These are phyloP conservation scores for Spea bombifrons DNA, from an alignment of 2,113 vertebrate species.

Conservation along the genomic window DNA sequence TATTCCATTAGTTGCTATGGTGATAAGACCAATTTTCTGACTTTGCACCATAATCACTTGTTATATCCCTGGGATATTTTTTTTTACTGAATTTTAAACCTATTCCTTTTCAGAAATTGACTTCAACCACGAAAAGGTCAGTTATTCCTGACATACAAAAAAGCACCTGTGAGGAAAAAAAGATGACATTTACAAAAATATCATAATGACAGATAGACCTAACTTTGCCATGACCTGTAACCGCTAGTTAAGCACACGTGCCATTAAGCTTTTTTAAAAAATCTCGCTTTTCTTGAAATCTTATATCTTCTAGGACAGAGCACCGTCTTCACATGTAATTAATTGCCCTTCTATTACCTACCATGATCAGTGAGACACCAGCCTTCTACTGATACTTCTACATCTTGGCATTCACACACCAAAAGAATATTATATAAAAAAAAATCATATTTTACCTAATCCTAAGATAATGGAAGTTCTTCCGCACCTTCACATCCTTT, in stretches of 20 bases:
- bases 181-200: conserved; percentile 44
- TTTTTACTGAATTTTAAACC: neutral
- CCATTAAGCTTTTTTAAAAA: neutral
- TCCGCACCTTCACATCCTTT: too few species aligned
- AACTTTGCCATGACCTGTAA: conserved; percentile 28
- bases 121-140: conserved; percentile 33
- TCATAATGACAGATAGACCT: conserved; percentile 31
- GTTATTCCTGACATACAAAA: conserved; percentile 39
- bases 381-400: too few species aligned
- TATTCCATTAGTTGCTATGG: too few species aligned
- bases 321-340: too few species aligned
- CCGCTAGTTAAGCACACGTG: conserved; percentile 6
- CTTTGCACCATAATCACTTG: neutral
- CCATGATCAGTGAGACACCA: too few species aligned
- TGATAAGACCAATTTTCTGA: too few species aligned
- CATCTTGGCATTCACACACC: too few species aligned
- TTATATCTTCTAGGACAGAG: too few species aligned
- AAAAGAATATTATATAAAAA: too few species aligned
- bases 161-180: conserved; percentile 27
- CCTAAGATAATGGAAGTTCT: too few species aligned
- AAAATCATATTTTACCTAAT: too few species aligned
- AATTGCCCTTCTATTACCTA: too few species aligned
- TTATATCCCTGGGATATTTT: conserved; percentile 18
- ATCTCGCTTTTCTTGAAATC: neutral
- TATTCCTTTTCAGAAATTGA: conserved; percentile 26